A percentile compares a stretch with the other conserved stretches of the same genome.
These are phyloP conservation scores for Pogonognathellus flavescens DNA, from an alignment of 1,140 invertebrate genomes.

Conservation along the genomic window DNA sequence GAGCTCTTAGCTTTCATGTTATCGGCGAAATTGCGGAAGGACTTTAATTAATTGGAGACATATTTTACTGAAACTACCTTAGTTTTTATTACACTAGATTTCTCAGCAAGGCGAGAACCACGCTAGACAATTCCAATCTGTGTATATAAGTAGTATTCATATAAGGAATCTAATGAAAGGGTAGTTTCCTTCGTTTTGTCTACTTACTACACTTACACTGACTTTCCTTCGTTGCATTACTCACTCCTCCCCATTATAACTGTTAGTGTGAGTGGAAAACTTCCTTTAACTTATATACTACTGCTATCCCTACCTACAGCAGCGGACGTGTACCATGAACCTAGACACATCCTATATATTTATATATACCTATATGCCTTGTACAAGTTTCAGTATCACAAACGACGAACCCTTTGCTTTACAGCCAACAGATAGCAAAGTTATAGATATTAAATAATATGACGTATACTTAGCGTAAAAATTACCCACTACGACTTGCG, in stretches of 20 bases:
- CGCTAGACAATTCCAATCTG: not conserved
- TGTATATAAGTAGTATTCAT: not conserved
- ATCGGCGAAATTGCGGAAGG: conserved; percentile 64
- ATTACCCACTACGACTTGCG: not conserved
- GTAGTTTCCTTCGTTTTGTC: conserved; percentile 2
- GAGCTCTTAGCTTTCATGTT: conserved; percentile 65
- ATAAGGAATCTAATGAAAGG: conserved; percentile 8
- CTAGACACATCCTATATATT: too few relatives aligned
- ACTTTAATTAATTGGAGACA: conserved; percentile 67
- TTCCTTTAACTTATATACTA: not conserved
- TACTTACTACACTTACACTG: not conserved
- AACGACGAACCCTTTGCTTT: conserved; percentile 13
- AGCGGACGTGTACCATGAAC: not conserved
- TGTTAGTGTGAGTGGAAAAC: not conserved
- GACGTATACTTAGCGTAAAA: not conserved
- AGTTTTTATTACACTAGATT: conserved; percentile 63
- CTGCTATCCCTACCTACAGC: not conserved
- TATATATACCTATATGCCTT: too few relatives aligned
- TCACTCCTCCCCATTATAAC: not conserved
- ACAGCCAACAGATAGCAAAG: not conserved
- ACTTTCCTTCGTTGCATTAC: too few relatives aligned
- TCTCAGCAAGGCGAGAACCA: not conserved
- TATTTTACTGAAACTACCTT: conserved; percentile 66
- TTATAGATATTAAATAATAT: not conserved
- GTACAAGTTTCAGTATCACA: not conserved